Conservation (phyloP, 2,797 vertebrate genomes). For the Periophthalmus magnuspinnatus region DNA sequence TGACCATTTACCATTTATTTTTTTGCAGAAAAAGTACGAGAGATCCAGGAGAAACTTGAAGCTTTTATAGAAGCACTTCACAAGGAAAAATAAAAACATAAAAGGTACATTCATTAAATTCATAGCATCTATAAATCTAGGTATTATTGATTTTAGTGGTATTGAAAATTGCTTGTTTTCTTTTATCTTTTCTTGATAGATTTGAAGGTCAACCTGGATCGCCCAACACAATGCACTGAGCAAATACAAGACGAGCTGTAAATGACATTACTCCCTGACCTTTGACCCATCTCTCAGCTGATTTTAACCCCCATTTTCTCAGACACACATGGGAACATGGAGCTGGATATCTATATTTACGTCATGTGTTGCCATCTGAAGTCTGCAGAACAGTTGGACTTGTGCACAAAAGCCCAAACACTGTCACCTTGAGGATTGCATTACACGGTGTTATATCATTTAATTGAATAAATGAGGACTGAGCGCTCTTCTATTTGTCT, state of each 20-base stretch:
- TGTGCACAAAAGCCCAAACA: conserved; percentile 28
- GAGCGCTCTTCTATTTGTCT: conserved; percentile 31
- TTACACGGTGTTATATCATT: conserved; percentile 18
- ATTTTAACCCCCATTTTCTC: conserved; percentile 48
- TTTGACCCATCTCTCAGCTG: conserved; percentile 35
- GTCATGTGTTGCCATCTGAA: background rate
- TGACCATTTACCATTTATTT: conserved; percentile 26
- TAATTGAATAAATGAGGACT: conserved; percentile 57
- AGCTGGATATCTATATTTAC: conserved; percentile 13
- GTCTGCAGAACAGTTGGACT: background rate
- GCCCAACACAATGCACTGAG: conserved; percentile 63
- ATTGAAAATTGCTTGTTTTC: conserved; percentile 5
- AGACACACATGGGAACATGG: conserved; percentile 23
- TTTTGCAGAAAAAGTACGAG: conserved; percentile 92
- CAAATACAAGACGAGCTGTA: conserved; percentile 52
- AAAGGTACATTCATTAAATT: conserved; percentile 45
- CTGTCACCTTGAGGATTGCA: conserved; percentile 11
- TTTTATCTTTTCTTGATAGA: conserved; percentile 30
- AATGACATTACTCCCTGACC: conserved; percentile 35
- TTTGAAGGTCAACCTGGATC: conserved; percentile 36
- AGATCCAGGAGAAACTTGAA: conserved; percentile 99
- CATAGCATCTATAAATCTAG: background rate
- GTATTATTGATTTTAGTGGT: background rate
- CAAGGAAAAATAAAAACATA: conserved; percentile 88
- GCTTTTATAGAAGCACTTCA: conserved; percentile 98